phyloP scores from a whole-genome alignment of 2,113 vertebrate species.

The Passer montanus region DNA sequence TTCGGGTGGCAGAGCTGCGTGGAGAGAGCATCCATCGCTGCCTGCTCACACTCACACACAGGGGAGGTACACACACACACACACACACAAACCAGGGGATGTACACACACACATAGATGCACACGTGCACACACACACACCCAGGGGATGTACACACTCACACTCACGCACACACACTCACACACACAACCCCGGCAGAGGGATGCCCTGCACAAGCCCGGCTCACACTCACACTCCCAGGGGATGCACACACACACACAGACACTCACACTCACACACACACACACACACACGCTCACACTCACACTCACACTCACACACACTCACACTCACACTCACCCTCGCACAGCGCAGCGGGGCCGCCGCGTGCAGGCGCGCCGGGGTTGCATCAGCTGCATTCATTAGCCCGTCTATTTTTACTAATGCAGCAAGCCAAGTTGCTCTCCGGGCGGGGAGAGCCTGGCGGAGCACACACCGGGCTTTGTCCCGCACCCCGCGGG shows the following conservation, averaged over 20 bases:
- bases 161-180: not conserved
- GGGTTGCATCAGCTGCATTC: constrained; percentile 67
- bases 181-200: too few species aligned
- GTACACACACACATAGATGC: too few species aligned
- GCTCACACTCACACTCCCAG: too few species aligned
- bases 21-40: not conserved
- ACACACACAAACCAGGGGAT: too few species aligned
- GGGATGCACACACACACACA: too few species aligned
- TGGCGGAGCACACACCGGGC: not conserved
- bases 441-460: constrained; percentile 21
- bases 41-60: not conserved
- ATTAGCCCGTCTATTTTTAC: constrained; percentile 58
- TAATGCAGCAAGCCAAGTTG: constrained; percentile 64
- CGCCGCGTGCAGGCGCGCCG: not conserved
- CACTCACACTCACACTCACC: not conserved
- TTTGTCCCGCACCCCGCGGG: not conserved
- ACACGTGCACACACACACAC: too few species aligned
- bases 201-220: too few species aligned
- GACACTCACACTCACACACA: not conserved
- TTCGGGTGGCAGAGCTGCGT: not conserved
- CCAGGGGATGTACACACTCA: too few species aligned
- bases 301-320: not conserved
- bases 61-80: not conserved
- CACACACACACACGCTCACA: not conserved
- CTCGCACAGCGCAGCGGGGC: not conserved